A percentile compares a stretch with the other conserved stretches of the same genome.
phyloP scores from a whole-genome alignment of 2,797 vertebrate genomes.

The Notolepis coatsorum region DNA sequence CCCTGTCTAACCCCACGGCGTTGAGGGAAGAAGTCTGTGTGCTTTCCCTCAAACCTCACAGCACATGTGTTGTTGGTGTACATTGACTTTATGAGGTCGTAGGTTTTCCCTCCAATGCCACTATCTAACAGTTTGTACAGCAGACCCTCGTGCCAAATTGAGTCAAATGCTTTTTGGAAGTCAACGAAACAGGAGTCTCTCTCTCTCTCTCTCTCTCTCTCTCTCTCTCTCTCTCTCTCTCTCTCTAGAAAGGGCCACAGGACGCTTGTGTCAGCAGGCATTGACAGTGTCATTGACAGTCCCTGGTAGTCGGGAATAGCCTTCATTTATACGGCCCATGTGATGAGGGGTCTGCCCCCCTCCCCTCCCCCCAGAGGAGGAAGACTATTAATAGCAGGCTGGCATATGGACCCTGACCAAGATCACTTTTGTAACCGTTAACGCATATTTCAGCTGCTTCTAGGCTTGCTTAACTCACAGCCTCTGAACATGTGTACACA shows the following conservation, averaged over 20 bases:
- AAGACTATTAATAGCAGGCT: conserved; percentile 56
- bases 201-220: no score
- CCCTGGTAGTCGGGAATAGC: conserved; percentile 19
- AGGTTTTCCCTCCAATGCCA: no score
- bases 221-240: no score
- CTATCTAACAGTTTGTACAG: no score
- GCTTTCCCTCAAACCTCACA: no score
- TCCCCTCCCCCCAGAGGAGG: conserved; percentile 26
- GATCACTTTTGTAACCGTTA: conserved; percentile 54
- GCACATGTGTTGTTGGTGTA: no score
- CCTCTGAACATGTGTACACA: conserved; percentile 36
- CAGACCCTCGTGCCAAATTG: no score
- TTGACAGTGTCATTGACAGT: conserved; percentile 9
- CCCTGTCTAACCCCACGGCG: no score
- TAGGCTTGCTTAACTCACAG: conserved; percentile 39
- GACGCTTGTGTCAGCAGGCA: conserved; percentile 13
- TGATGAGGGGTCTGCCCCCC: conserved; percentile 41
- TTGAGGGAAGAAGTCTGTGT: no score
- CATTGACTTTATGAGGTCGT: no score
- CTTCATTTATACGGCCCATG: conserved; percentile 38
- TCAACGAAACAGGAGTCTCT: neutral
- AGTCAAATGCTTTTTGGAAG: no score
- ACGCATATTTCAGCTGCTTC: conserved; percentile 68
- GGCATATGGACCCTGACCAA: conserved; percentile 29
- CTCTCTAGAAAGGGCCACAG: no score